phyloP scores from a whole-genome alignment of 2,888 invertebrate genomes.

The Diplazon laetatorius region DNA sequence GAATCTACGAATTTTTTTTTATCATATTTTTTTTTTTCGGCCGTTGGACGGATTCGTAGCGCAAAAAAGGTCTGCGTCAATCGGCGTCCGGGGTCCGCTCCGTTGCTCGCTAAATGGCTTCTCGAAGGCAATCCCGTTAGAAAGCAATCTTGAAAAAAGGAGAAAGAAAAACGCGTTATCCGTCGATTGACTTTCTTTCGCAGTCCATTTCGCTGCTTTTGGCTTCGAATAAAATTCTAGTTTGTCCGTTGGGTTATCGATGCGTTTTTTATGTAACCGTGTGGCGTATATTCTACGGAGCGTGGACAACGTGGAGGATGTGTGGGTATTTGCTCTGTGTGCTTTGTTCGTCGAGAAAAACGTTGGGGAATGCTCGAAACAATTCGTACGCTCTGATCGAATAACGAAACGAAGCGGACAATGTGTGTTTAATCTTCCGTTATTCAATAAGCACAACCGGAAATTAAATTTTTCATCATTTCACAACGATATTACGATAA shows the following conservation, averaged over 20 bases:
- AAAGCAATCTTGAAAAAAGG: slow-evolving; percentile 61
- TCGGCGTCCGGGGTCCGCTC: slow-evolving; percentile 37
- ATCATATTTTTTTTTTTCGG: too few relatives aligned
- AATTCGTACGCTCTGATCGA: slow-evolving; percentile 1
- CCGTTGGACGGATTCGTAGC: slow-evolving; percentile 11
- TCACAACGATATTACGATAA: too few relatives aligned
- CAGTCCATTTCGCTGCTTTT: slow-evolving; percentile 42
- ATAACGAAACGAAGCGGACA: background rate
- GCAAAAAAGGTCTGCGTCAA: slow-evolving; percentile 5
- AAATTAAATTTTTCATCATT: background rate
- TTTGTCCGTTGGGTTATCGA: slow-evolving; percentile 55
- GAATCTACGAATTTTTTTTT: slow-evolving; percentile 11
- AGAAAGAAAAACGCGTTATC: slow-evolving; percentile 50
- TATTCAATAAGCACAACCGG: background rate
- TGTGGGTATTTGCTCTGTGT: slow-evolving; percentile 12
- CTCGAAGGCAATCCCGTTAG: slow-evolving; percentile 59
- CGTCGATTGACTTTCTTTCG: slow-evolving; percentile 24
- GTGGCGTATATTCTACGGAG: background rate
- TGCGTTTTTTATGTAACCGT: slow-evolving; percentile 12
- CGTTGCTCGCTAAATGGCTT: slow-evolving; percentile 55
- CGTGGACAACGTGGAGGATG: background rate
- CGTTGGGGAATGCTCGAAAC: slow-evolving; percentile 33
- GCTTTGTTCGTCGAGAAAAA: slow-evolving; percentile 53
- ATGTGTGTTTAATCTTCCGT: background rate
- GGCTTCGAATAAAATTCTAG: slow-evolving; percentile 56